Conservation (phyloP, 2,113 vertebrate genomes). For the Pagrus major region DNA sequence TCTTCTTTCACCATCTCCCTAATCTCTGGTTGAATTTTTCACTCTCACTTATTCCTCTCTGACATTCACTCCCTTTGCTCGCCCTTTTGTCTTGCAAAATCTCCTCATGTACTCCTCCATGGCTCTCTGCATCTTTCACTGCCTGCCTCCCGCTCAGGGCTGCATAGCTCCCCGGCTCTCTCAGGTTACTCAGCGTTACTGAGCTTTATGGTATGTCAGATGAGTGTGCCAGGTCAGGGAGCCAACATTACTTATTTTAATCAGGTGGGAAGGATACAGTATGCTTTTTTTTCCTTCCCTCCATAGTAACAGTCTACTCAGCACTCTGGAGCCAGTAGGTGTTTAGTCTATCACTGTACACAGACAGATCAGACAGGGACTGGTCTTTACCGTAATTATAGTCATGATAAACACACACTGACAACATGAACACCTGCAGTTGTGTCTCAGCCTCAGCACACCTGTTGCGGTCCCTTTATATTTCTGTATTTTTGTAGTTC, state of each 20-base stretch:
- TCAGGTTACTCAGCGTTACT: constrained; percentile 73
- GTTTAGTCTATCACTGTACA: constrained; percentile 36
- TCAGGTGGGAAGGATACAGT: constrained; percentile 29
- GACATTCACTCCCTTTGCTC: neutral
- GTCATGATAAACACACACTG: constrained; percentile 30
- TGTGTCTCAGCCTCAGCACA: constrained; percentile 3
- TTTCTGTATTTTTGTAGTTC: neutral
- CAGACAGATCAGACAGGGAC: constrained; percentile 48
- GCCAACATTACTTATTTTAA: constrained; percentile 43
- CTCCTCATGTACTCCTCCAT: constrained; percentile 24
- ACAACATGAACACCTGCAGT: constrained; percentile 29
- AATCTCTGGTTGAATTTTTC: constrained; percentile 4
- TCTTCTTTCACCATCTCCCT: neutral
- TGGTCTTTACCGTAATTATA: constrained; percentile 53
- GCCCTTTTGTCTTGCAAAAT: constrained; percentile 36
- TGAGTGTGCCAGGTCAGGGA: constrained; percentile 44
- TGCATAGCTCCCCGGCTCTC: constrained; percentile 58
- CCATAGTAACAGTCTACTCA: constrained; percentile 47
- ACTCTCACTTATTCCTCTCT: neutral
- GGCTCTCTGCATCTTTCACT: constrained; percentile 36
- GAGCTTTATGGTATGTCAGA: constrained; percentile 69
- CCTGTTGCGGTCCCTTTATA: constrained; percentile 8
- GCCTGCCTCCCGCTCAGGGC: constrained; percentile 28
- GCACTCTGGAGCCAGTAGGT: constrained; percentile 28
- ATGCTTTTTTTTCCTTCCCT: neutral